Evolutionary conservation across 1,140 invertebrate species (phyloP), one percentile per base, ranked within the genome.

Genomic region (Scaptodrosophila lebanonensis): DNA sequence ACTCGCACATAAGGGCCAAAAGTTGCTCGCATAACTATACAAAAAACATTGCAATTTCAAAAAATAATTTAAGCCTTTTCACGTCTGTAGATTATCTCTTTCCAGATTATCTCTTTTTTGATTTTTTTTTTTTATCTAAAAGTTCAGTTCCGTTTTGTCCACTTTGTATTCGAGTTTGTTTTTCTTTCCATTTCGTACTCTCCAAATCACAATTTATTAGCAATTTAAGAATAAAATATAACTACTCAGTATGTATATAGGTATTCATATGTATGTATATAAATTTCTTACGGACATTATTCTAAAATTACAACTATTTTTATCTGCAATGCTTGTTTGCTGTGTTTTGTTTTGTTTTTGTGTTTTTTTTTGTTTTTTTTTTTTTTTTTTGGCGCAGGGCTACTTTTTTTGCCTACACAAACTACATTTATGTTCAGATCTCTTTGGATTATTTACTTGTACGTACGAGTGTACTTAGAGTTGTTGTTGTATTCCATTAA

Each of bases 201-300:
- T 83, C 71, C 77, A 83, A 83, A 83, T 83, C 77, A 83, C 77
- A 77, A 82, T 82, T n/a, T 83, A 82, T 83, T 83, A 82, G 76
- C 70, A 82, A 83, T 82, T 82, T 70, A 83, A 79, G 69, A 79
- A 82, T 79, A 79, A 79, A 82, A 82, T 79, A 77, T 72, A 76
- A 50, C 70, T 75, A 75, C 66, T 63, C 45, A 65, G 59, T 73
- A 20, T 47, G 15, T 49, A 50, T 36, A 38, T 50, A 50, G 29
- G 17, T 52, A 42, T 39, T 42, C 25, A 40, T 12, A 51, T 82
- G 35, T 69, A 52, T 77, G 67, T 75, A 69, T 58, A 77, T 67
- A 72, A 67, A 64, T 67, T 64, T 77, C 68, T 73, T 76, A 77
- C 33, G 51, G 32, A 52, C 50, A 43, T 51, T 53, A 58, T 35